Evolutionary conservation across 2,797 vertebrate species (phyloP).

Genomic region (Sebastolobus alascanus): DNA sequence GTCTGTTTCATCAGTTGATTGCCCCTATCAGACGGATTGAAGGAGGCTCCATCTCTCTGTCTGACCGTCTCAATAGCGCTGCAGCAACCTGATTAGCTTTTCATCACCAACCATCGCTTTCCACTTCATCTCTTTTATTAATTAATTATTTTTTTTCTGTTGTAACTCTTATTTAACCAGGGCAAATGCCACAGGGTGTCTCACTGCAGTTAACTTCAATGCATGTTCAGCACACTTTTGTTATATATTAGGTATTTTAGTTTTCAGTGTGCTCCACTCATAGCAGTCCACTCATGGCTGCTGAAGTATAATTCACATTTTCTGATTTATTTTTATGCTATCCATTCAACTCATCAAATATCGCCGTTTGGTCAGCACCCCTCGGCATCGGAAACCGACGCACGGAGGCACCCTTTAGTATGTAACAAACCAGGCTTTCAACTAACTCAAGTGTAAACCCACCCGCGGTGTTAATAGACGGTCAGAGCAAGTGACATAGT

Average conservation of each 20-base stretch:
- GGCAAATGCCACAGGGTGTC: background rate
- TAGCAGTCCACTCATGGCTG: background rate
- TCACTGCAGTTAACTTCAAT: background rate
- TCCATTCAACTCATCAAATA: no score
- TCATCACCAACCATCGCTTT: slow-evolving; percentile 43
- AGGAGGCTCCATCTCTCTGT: slow-evolving; percentile 55
- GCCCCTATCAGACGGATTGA: slow-evolving; percentile 59
- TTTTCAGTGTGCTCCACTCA: background rate
- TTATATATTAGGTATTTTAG: background rate
- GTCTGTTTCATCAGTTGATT: slow-evolving; percentile 77
- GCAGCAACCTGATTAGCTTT: slow-evolving; percentile 67
- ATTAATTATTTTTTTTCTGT: background rate
- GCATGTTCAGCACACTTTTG: background rate
- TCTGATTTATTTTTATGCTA: background rate
- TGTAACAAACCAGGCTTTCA: no score
- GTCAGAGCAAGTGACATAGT: no score
- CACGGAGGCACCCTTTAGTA: no score
- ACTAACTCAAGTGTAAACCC: no score
- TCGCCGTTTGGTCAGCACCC: no score
- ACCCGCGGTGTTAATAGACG: no score
- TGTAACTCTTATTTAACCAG: slow-evolving; percentile 23
- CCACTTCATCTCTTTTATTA: background rate
- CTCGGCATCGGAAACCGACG: no score
- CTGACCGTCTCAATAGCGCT: slow-evolving; percentile 53
- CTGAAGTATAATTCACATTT: background rate